Conservation (phyloP, 2,113 vertebrate species). For the Microtus montanus region DNA sequence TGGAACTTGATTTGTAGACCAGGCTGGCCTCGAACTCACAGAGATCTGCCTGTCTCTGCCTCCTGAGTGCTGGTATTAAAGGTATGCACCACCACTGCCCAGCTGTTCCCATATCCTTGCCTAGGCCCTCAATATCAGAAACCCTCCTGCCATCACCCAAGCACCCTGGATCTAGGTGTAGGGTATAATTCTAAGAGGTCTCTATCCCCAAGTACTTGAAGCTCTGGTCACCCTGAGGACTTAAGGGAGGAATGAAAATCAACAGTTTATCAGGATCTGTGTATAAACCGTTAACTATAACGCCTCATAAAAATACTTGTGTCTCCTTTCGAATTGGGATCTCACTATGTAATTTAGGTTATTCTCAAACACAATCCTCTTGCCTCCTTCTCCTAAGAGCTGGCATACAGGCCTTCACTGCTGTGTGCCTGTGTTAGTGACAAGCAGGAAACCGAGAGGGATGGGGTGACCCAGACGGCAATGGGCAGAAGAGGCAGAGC, state of each 20-base stretch:
- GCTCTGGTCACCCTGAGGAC: neutral
- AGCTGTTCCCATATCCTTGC: neutral
- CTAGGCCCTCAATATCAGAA: neutral
- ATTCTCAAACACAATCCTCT: neutral
- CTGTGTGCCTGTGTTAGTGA: no score
- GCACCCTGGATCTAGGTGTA: neutral
- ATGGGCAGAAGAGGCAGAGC: no score
- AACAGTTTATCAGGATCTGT: neutral
- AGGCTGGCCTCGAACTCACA: neutral
- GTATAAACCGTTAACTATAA: neutral
- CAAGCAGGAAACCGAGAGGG: neutral
- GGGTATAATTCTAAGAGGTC: neutral
- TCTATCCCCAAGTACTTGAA: neutral
- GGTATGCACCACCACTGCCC: accelerated
- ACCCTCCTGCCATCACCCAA: neutral
- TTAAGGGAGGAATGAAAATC: neutral
- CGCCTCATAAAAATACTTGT: neutral
- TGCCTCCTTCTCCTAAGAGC: neutral
- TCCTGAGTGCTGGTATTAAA: neutral
- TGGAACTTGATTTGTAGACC: neutral
- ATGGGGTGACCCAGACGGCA: neutral
- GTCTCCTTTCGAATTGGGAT: neutral
- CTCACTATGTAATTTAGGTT: neutral
- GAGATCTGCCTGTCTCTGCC: neutral
- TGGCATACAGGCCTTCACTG: neutral